Percentiles rank a stretch among this genome's conserved stretches.
phyloP scores from a whole-genome alignment of 2,888 invertebrate genomes.

The Tipula confusa region DNA sequence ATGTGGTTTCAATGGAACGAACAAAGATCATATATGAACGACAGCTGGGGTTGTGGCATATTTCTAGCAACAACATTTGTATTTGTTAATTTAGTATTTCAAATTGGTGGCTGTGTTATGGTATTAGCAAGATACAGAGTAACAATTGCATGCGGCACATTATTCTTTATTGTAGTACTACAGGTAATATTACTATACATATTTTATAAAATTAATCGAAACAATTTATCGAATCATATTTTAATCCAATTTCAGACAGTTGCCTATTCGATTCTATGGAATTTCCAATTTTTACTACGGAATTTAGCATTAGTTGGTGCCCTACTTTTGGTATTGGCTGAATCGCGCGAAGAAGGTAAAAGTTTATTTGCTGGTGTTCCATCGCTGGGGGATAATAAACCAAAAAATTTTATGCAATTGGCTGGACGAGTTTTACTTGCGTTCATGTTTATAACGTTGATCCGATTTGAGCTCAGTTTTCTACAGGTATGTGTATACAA shows the following conservation, averaged over 20 bases:
- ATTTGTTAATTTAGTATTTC: conserved; percentile 89
- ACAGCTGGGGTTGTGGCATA: conserved; percentile 93
- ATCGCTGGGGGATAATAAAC: conserved; percentile 88
- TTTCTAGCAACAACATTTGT: conserved; percentile 94
- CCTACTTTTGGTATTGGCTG: conserved; percentile 92
- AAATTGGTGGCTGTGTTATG: conserved; percentile 94
- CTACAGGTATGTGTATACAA: conserved; percentile 61
- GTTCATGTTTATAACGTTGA: conserved; percentile 97
- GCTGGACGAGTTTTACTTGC: conserved; percentile 93
- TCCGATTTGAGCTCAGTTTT: conserved; percentile 88
- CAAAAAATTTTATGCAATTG: conserved; percentile 93
- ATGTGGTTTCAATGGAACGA: conserved; percentile 99
- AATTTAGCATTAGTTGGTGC: conserved; percentile 97
- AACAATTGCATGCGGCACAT: conserved; percentile 81
- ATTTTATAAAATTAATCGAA: not conserved
- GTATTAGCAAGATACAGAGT: conserved; percentile 90
- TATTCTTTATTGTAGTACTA: conserved; percentile 93
- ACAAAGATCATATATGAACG: conserved; percentile 95
- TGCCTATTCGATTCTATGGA: conserved; percentile 97
- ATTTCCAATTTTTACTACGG: conserved; percentile 91
- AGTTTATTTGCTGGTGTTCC: conserved; percentile 96
- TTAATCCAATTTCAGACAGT: conserved; percentile 63
- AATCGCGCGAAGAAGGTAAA: conserved; percentile 87
- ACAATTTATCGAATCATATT: not conserved
- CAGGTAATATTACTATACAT: conserved; percentile 62